Evolutionary conservation across 1,140 invertebrate genomes (phyloP), one percentile per base, ranked within the genome.

Genomic region (Caenorhabditis latens): DNA sequence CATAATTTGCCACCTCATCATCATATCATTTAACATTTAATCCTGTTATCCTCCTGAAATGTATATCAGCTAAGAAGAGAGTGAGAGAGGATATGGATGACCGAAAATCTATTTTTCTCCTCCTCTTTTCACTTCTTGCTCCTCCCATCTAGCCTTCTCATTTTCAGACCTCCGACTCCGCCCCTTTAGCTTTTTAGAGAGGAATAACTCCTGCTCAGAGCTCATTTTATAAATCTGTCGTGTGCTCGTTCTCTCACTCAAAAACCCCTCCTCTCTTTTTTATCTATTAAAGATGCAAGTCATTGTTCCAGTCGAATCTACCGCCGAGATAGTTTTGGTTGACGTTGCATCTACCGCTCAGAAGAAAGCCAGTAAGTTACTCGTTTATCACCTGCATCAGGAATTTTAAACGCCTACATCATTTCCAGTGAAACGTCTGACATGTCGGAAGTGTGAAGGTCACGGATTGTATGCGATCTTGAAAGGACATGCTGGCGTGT

Each of bases 371-470:
- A 79, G 71, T 79, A 13, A 79, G 71, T 79, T 79, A 43, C 0
- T n/a, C 2, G 4, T 32, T 11, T 63, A 16, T 40, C 65, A 71
- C 65, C 65, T 71, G 65, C 65, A n/a, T n/a, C 13, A 3, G 43
- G 6, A 24, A 79, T 50, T 50, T 50, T 53, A 19, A 46, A 21
- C 71, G 24, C 46, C 40, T 24, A 50, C 46, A 14, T 79, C n/a
- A 21, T 53, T 86, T 86, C 16, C 24, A 88, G 84, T 88, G 87
- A 88, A 88, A 58, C 65, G 58, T 16, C 67, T 88, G 24, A 85
- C 87, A 7, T 90, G 89, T 71, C 86, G 89, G 57, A 90, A 90
- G 83, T 90, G 89, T 58, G 89, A 90, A 71, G 89, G 89, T 40
- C 89, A 90, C 84, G 89, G 89, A 21, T 43, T 88, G 21, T 58